These are phyloP conservation scores for Channa striata DNA, from an alignment of 2,797 vertebrate genomes.

Conservation along the genomic window DNA sequence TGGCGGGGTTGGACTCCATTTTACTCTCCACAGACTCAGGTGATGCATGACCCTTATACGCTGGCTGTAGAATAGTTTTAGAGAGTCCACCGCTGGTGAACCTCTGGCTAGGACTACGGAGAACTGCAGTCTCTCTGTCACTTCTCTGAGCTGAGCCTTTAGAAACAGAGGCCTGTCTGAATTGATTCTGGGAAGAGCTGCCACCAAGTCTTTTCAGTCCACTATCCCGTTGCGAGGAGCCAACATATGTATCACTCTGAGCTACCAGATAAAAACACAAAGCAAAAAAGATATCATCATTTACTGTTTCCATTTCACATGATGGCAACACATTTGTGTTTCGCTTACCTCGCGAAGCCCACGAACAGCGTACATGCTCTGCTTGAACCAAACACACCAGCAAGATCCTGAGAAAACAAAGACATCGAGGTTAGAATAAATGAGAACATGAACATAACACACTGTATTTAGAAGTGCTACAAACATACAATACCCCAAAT, in stretches of 20 bases:
- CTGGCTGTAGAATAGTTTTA: background rate
- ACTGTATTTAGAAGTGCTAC: accelerated
- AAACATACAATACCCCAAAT: slow-evolving; percentile 63
- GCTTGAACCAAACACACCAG: slow-evolving; percentile 60
- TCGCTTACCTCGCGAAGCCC: slow-evolving; percentile 46
- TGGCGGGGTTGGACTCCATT: background rate
- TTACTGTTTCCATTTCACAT: background rate
- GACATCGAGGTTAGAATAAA: slow-evolving; percentile 5
- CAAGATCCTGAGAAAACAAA: slow-evolving; percentile 45
- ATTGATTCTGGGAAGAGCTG: slow-evolving; percentile 55
- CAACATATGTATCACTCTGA: slow-evolving; percentile 33
- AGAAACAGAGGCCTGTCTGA: slow-evolving; percentile 52
- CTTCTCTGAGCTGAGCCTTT: slow-evolving; percentile 12
- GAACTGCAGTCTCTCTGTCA: background rate
- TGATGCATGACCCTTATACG: background rate
- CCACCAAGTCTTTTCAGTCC: background rate
- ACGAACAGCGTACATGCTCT: slow-evolving; percentile 58
- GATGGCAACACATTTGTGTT: background rate
- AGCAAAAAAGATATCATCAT: background rate
- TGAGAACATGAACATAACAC: background rate
- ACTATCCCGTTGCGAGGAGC: slow-evolving; percentile 38
- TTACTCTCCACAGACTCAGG: background rate
- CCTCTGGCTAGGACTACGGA: background rate
- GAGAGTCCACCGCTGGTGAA: background rate
- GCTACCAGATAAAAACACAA: slow-evolving; percentile 20